These are phyloP conservation scores for Eidolon helvum DNA, from an alignment of 2,113 vertebrate genomes.

Conservation along the genomic window DNA sequence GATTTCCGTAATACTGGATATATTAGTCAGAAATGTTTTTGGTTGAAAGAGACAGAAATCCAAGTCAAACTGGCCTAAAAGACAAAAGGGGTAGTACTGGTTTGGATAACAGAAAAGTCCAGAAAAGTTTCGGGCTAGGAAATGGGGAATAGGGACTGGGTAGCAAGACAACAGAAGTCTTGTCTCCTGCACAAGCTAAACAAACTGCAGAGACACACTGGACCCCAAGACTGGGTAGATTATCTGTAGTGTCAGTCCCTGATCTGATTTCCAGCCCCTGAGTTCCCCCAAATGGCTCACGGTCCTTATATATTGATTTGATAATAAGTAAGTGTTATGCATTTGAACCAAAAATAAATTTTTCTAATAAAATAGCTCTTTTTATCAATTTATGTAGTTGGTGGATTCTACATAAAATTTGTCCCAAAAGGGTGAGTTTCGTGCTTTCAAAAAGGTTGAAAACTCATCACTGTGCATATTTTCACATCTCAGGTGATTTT, in stretches of 20 bases:
- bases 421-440: background rate
- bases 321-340: background rate
- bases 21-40: conserved; percentile 10
- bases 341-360: background rate
- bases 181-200: background rate
- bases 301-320: background rate
- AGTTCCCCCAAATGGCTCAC: background rate
- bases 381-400: background rate
- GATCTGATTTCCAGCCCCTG: background rate
- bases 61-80: background rate
- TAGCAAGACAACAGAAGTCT: background rate
- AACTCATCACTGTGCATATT: background rate
- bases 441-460: background rate
- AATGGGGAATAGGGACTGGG: background rate
- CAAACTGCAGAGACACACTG: background rate
- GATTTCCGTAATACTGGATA: background rate
- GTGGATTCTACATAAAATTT: background rate
- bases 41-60: background rate
- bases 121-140: background rate
- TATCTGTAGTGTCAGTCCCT: background rate
- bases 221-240: too few species aligned
- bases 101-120: background rate
- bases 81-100: background rate
- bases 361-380: background rate
- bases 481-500: background rate